These are phyloP conservation scores for Megaleporinus macrocephalus DNA, from an alignment of 2,113 vertebrate genomes.

Conservation along the genomic window DNA sequence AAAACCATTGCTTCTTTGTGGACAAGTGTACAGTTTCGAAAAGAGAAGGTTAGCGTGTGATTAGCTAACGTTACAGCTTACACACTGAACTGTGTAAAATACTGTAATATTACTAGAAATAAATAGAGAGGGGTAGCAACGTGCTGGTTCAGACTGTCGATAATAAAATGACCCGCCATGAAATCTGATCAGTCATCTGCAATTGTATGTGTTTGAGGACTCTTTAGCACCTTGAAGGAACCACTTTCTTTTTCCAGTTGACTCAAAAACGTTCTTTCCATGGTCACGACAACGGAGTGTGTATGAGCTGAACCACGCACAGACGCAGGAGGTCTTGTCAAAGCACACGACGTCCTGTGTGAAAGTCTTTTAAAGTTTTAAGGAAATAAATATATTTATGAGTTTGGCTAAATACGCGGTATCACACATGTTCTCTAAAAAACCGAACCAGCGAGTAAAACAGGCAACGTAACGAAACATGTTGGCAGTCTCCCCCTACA, in stretches of 20 bases:
- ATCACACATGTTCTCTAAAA: no score
- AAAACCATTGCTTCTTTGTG: neutral
- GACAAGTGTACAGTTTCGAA: no score
- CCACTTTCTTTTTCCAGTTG: neutral
- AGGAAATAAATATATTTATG: neutral
- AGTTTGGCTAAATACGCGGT: accelerated
- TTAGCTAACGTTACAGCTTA: no score
- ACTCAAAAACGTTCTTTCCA: slow-evolving; percentile 6
- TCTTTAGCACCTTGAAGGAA: no score
- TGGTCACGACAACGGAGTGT: slow-evolving; percentile 7
- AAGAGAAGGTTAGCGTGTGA: no score
- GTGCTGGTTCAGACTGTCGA: no score
- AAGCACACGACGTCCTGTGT: no score
- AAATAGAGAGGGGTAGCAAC: no score
- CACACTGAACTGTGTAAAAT: no score
- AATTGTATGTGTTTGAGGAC: neutral
- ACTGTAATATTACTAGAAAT: no score
- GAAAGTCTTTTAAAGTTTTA: neutral
- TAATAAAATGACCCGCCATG: no score
- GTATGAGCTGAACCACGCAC: slow-evolving; percentile 20
- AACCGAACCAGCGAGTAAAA: neutral
- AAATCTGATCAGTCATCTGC: no score
- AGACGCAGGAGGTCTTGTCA: neutral
- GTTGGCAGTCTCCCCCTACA: slow-evolving; percentile 15
- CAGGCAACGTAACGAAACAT: neutral